Evolutionary conservation across 2,113 vertebrate species (phyloP).

Genomic region (Phoxinus phoxinus): DNA sequence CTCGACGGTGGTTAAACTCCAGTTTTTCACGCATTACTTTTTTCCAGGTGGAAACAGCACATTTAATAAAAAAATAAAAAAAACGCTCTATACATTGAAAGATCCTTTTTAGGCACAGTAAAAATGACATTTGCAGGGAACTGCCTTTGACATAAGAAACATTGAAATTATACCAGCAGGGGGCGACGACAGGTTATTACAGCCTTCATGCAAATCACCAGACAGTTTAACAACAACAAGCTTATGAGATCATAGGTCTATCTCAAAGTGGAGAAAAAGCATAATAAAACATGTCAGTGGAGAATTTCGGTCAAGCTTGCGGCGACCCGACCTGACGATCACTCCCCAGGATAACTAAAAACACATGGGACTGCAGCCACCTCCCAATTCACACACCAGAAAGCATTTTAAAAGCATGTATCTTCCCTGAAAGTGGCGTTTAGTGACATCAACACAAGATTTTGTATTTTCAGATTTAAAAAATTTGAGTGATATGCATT

Average conservation of each 20-base stretch:
- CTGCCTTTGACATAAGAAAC: neutral
- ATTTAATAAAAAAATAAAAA: neutral
- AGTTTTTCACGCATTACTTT: neutral
- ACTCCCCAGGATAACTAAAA: constrained; percentile 21
- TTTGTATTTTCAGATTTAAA: neutral
- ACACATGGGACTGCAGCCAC: constrained; percentile 17
- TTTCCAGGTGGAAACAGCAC: neutral
- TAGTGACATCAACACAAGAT: neutral
- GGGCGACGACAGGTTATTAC: constrained; percentile 35
- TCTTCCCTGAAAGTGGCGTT: neutral
- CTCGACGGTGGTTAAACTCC: neutral
- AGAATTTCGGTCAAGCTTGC: constrained; percentile 1
- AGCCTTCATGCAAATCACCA: neutral
- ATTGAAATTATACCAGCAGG: constrained; percentile 38
- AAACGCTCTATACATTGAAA: neutral
- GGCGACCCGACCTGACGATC: constrained; percentile 22
- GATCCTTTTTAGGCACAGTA: neutral
- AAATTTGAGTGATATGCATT: neutral
- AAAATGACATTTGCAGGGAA: neutral
- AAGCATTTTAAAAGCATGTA: neutral
- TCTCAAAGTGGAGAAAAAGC: neutral
- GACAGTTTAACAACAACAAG: neutral
- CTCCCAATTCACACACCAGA: constrained; percentile 3
- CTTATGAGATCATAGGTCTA: neutral
- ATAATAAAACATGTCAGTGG: constrained; percentile 10